A percentile compares a stretch with the other conserved stretches of the same genome.
These are phyloP conservation scores for Taphrorychus bicolor DNA, from an alignment of 2,888 invertebrate genomes.

Conservation along the genomic window DNA sequence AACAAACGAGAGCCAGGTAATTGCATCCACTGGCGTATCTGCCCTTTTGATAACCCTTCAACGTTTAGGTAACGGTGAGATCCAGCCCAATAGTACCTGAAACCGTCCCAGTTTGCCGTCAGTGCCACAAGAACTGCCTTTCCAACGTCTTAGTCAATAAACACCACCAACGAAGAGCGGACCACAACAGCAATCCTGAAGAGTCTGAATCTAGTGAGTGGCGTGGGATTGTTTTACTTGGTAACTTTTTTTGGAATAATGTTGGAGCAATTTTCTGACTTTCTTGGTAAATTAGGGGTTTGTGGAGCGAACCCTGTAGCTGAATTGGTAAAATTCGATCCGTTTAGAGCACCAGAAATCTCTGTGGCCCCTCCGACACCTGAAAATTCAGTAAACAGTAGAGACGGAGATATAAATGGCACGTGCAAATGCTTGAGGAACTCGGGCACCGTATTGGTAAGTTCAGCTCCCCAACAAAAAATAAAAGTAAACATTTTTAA, in stretches of 20 bases:
- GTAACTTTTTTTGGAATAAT: slow-evolving; percentile 47
- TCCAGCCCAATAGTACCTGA: slow-evolving; percentile 78
- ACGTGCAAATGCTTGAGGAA: not conserved
- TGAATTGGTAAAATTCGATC: slow-evolving; percentile 65
- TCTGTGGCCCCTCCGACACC: slow-evolving; percentile 51
- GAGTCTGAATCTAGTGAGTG: slow-evolving; percentile 64
- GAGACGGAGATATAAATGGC: not conserved
- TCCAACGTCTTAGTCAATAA: slow-evolving; percentile 45
- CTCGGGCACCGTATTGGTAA: not conserved
- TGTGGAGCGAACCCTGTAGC: slow-evolving; percentile 69
- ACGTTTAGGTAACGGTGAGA: slow-evolving; percentile 73
- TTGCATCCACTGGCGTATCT: not conserved
- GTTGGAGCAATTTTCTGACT: too few relatives aligned
- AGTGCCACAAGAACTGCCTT: slow-evolving; percentile 80
- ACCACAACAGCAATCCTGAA: not conserved
- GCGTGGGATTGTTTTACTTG: slow-evolving; percentile 73
- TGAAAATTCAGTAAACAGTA: slow-evolving; percentile 42
- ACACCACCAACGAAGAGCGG: not conserved
- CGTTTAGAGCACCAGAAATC: slow-evolving; percentile 57
- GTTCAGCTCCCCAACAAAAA: not conserved
- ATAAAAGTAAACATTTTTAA: too few relatives aligned
- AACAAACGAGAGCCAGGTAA: slow-evolving; percentile 80
- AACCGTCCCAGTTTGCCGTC: slow-evolving; percentile 76
- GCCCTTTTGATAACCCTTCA: too few relatives aligned
- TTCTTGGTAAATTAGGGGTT: slow-evolving; percentile 49